Conservation (phyloP, 2,797 vertebrate genomes). For the Oryzias dopingdopingensis region DNA sequence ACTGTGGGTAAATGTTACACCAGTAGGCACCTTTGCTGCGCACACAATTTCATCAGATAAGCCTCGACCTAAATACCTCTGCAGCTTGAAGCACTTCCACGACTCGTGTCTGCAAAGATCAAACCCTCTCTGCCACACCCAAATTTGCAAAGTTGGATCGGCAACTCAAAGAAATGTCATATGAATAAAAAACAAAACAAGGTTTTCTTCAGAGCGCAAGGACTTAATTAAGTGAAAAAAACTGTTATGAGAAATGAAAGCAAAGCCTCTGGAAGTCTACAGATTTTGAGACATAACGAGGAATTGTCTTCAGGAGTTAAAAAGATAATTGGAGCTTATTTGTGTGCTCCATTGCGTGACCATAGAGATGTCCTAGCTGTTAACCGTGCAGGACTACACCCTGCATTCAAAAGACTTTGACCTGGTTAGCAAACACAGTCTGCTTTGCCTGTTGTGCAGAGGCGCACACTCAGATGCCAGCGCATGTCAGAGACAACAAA, state of each 20-base stretch:
- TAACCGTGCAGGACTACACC: conserved; percentile 4
- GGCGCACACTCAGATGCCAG: conserved; percentile 8
- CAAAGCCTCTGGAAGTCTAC: too few species aligned
- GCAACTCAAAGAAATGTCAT: too few species aligned
- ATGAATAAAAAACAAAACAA: too few species aligned
- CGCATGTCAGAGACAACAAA: conserved; percentile 20
- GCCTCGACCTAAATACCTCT: background rate
- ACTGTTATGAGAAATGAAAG: too few species aligned
- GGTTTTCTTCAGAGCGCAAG: too few species aligned
- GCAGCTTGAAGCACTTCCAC: conserved; percentile 1
- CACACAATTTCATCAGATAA: background rate
- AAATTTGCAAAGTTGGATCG: too few species aligned
- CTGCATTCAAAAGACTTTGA: conserved; percentile 29
- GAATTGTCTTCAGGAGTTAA: background rate
- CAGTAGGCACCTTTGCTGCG: background rate
- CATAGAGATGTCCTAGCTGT: conserved; percentile 5
- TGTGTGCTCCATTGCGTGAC: conserved; percentile 12
- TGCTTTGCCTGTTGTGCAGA: conserved; percentile 20
- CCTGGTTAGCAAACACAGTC: conserved; percentile 44
- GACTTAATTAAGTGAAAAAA: too few species aligned
- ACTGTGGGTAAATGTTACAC: conserved; percentile 5
- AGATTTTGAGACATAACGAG: too few species aligned
- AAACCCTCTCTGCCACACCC: background rate
- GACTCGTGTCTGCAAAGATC: conserved; percentile 1
- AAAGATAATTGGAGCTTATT: background rate